Evolutionary conservation across 2,888 invertebrate genomes (phyloP).

Genomic region (Ametastegia equiseti): DNA sequence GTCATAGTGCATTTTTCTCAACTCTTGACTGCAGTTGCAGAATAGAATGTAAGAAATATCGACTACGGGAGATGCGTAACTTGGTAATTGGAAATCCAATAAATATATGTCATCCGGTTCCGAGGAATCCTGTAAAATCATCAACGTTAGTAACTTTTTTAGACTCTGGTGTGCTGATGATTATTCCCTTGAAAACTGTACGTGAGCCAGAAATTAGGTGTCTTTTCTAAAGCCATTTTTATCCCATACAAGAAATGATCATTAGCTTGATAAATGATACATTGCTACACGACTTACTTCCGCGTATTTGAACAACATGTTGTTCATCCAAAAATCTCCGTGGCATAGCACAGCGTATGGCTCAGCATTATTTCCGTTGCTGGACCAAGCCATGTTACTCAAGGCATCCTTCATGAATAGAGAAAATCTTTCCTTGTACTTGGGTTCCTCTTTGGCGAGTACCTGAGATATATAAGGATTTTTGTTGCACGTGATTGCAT

Average conservation of each 20-base stretch:
- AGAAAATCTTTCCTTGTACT: conserved; percentile 53
- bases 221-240: not conserved
- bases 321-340: conserved; percentile 61
- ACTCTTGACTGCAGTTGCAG: conserved; percentile 63
- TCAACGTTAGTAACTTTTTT: not conserved
- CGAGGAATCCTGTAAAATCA: conserved; percentile 51
- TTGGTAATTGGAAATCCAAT: conserved; percentile 59
- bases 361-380: conserved; percentile 55
- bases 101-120: conserved; percentile 55
- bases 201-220: no score
- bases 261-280: no score
- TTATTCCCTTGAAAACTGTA: not conserved
- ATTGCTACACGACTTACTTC: conserved; percentile 52
- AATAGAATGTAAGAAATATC: conserved; percentile 71
- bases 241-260: not conserved
- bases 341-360: conserved; percentile 59
- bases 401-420: conserved; percentile 49
- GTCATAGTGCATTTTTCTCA: conserved; percentile 63
- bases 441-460: conserved; percentile 50
- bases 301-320: conserved; percentile 60
- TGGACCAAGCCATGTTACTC: not conserved
- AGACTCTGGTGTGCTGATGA: not conserved
- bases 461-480: conserved; percentile 28
- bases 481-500: not conserved
- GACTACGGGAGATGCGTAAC: conserved; percentile 60